These are phyloP conservation scores for Leucophora obtusa DNA, from an alignment of 2,888 invertebrate genomes.

Conservation along the genomic window DNA sequence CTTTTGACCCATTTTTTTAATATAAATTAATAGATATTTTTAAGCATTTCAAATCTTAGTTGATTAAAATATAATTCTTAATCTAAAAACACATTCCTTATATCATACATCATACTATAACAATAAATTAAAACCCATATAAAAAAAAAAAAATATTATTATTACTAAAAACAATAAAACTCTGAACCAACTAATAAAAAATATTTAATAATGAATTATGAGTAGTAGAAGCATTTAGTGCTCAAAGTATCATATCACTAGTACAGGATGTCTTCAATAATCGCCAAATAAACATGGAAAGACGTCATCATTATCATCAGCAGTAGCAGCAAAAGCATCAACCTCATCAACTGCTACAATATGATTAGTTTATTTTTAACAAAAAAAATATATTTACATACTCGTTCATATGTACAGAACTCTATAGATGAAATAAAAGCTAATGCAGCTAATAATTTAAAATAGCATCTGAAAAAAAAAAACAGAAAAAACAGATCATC, in stretches of 20 bases:
- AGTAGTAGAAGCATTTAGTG: conserved; percentile 55
- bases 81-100: conserved; percentile 57
- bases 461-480: conserved; percentile 49
- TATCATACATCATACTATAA: conserved; percentile 52
- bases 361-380: conserved; percentile 49
- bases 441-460: conserved; percentile 63
- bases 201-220: conserved; percentile 63
- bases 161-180: conserved; percentile 51
- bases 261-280: conserved; percentile 68
- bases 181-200: conserved; percentile 61
- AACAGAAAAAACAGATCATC: conserved; percentile 34
- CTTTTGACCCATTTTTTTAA: conserved; percentile 53
- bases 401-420: conserved; percentile 6
- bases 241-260: conserved; percentile 10
- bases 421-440: conserved; percentile 60
- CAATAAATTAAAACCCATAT: conserved; percentile 37
- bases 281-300: conserved; percentile 63
- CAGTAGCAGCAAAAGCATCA: not conserved
- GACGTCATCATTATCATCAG: conserved; percentile 52
- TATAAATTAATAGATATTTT: conserved; percentile 32
- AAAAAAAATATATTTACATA: conserved; percentile 36
- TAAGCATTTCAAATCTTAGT: conserved; percentile 34
- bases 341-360: not conserved
- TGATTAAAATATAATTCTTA: conserved; percentile 52
- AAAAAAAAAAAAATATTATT: conserved; percentile 22